Conservation (phyloP, 2,888 invertebrate genomes). For the Lampropteryx suffumata region DNA sequence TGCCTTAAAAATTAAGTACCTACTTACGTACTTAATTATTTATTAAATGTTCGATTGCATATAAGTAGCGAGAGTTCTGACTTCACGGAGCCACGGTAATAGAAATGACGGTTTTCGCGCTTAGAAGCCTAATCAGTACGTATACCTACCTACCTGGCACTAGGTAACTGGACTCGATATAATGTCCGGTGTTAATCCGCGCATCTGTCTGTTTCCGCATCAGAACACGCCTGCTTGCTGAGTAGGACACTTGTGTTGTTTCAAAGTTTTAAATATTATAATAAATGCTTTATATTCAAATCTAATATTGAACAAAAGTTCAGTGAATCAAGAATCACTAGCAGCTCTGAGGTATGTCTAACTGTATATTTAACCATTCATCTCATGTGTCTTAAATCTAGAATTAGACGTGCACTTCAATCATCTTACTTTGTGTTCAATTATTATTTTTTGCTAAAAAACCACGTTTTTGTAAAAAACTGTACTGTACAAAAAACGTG, state of each 20-base stretch:
- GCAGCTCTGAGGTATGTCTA: conserved; percentile 12
- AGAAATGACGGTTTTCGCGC: conserved; percentile 14
- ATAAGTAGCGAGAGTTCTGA: no score
- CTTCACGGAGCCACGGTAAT: not conserved
- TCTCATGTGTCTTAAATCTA: no score
- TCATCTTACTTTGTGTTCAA: no score
- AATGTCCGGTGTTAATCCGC: conserved; percentile 16
- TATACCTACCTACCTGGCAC: not conserved
- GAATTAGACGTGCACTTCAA: no score
- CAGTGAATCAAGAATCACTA: not conserved
- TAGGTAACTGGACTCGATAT: conserved; percentile 20
- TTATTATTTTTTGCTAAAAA: no score
- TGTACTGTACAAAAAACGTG: no score
- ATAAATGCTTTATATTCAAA: not conserved
- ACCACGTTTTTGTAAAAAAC: no score
- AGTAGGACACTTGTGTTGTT: conserved; percentile 43
- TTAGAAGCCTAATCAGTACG: not conserved
- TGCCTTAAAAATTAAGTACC: no score
- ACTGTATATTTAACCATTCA: not conserved
- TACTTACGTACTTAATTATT: no score
- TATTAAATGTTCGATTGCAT: no score
- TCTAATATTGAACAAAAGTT: not conserved
- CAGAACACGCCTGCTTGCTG: conserved; percentile 57
- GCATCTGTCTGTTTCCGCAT: conserved; percentile 49
- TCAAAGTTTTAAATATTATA: not conserved